Conservation (phyloP, 2,113 vertebrate species). For the rat (Rattus norvegicus) region GRCr8 NC_086022.1:8310501-8311000, state of each 20-base stretch:
- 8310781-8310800: accelerated
- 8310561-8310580: neutral
- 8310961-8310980: neutral
- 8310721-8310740: neutral
- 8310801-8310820: too few relatives aligned
- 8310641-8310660: neutral
- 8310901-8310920: too few relatives aligned
- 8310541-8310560: neutral
- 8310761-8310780: accelerated
- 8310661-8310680: neutral
- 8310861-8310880: neutral
- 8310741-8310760: accelerated
- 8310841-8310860: neutral
- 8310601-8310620: neutral
- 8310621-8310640: neutral
- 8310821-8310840: neutral
- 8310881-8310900: neutral
- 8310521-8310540: neutral
- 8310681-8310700: accelerated
- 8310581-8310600: neutral
- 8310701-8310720: neutral
- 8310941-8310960: neutral
- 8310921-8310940: too few relatives aligned
- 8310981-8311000: neutral
- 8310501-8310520: slow-evolving; percentile 44